A percentile compares a stretch with the other conserved stretches of the same genome.
Evolutionary conservation across 1,140 invertebrate species (phyloP).

Genomic region (Zaprionus taronus): DNA sequence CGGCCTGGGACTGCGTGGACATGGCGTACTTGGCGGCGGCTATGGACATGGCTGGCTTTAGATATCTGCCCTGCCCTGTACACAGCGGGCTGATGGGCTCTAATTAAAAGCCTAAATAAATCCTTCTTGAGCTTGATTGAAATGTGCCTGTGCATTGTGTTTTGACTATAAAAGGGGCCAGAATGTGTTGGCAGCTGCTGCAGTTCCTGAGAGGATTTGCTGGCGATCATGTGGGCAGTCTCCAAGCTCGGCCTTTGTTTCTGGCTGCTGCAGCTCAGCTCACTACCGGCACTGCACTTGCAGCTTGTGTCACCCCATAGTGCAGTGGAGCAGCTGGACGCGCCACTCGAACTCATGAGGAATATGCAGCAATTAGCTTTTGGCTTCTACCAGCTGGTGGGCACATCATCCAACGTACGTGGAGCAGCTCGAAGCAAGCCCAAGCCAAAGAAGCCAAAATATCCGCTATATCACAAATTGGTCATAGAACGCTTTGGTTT

Average conservation of each 20-base stretch:
- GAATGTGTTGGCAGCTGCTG: not conserved
- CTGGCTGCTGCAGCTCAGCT: not conserved
- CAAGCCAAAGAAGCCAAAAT: constrained; percentile 53
- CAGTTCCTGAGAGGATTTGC: constrained; percentile 10
- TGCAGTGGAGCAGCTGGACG: constrained; percentile 14
- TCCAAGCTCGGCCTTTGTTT: not conserved
- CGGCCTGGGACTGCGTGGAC: constrained; percentile 20
- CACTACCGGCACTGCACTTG: not conserved
- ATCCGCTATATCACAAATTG: constrained; percentile 28
- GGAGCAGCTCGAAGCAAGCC: constrained; percentile 30
- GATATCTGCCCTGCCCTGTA: constrained; percentile 8
- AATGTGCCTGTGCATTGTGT: not conserved
- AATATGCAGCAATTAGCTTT: constrained; percentile 36
- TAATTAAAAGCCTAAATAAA: constrained; percentile 28
- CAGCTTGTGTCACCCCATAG: not conserved
- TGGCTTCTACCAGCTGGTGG: constrained; percentile 32
- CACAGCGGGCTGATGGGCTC: constrained; percentile 12
- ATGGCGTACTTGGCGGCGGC: constrained; percentile 26
- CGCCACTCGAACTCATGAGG: constrained; percentile 23
- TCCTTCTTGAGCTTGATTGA: constrained; percentile 34
- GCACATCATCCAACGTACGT: constrained; percentile 1
- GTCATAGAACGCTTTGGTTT: constrained; percentile 56
- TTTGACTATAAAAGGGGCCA: constrained; percentile 33
- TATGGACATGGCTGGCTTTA: constrained; percentile 66
- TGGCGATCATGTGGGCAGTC: not conserved